Evolutionary conservation across 2,888 invertebrate genomes (phyloP).

Genomic region (Mycalesis mineus): DNA sequence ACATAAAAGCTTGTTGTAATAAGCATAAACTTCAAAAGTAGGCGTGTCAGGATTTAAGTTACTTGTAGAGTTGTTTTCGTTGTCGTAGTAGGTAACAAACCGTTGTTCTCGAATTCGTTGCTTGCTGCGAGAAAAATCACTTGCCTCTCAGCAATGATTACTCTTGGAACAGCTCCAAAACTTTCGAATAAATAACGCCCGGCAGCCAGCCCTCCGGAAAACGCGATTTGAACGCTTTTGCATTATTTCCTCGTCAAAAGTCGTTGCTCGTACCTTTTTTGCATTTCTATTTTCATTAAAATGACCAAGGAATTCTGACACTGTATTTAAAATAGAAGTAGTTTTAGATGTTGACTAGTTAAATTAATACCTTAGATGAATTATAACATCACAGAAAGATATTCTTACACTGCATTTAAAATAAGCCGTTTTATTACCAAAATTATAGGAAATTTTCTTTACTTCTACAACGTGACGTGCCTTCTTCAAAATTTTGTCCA

Average conservation of each 20-base stretch:
- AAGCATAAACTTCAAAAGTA: not conserved
- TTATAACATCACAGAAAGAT: too few species aligned
- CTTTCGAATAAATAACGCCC: conserved; percentile 26
- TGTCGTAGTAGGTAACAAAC: conserved; percentile 1
- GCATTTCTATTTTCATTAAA: conserved; percentile 11
- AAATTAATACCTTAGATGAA: too few species aligned
- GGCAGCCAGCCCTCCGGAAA: conserved; percentile 22
- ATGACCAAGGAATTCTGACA: not conserved
- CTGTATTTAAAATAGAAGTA: not conserved
- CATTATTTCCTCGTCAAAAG: conserved; percentile 17
- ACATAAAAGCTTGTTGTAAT: not conserved
- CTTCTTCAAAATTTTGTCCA: too few species aligned
- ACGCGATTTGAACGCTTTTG: conserved; percentile 21
- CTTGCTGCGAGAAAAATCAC: conserved; percentile 28
- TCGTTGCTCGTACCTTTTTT: conserved; percentile 10
- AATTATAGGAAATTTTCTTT: too few species aligned
- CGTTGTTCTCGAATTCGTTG: conserved; percentile 21
- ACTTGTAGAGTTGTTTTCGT: conserved; percentile 8
- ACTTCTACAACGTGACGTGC: too few species aligned
- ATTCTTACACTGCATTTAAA: too few species aligned
- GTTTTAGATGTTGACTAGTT: too few species aligned
- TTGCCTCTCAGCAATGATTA: conserved; percentile 30
- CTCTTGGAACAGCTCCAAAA: conserved; percentile 27
- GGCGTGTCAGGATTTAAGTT: not conserved
- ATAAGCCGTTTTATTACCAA: too few species aligned